Base-by-base conservation (phyloP, 2,113 vertebrate species). In the Martes martes region DNA sequence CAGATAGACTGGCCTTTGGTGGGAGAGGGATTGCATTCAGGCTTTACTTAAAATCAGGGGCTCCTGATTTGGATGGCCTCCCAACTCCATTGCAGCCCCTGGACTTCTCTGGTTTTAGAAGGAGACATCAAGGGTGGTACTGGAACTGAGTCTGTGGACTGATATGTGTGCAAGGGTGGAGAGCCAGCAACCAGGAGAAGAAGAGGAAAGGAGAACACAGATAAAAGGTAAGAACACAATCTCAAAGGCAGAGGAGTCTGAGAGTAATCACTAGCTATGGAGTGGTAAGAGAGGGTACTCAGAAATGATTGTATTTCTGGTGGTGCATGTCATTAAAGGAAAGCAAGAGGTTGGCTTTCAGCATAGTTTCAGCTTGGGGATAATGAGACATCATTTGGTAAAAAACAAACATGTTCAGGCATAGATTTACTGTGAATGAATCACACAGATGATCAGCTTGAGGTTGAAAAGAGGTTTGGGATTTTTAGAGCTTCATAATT, bases 331-430 rank as follows among this genome's bases (percentile, higher is more conserved):
- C 65, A 71, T 91, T 71, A 80, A 57, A 87, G 82, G 79, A 63
- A 81, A 84, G 42, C 1, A 2, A 85, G 76, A 73, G 42, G 59
- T 23, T 80, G 83, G 86, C 76, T 86, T 86, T 61, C 67, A 74
- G 79, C 0, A 4, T 61, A 19, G 45, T 74, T 90, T 96, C 90
- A 80, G 94, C n/a, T 31, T 42, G 83, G 55, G 24, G 65, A 69
- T 78, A 94, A 86, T 24, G 57, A 97, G 52, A 89, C 61, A 74
- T 92, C 65, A 89, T 95, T 96, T 95, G 74, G 73, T 96, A 67
- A 91, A 96, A 91, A 87, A 57, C 94, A 55, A 89, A 36, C 90
- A 50, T 69, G 55, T 87, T 69, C 87, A 69, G 89, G 74, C 31
- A 33, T 36, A 63, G 74, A 83, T 92, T 95, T 86, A 81, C 87